A percentile compares a stretch with the other conserved stretches of the same genome.
Conservation (phyloP, 1,140 invertebrate species). For the Drosophila arizonae region DNA sequence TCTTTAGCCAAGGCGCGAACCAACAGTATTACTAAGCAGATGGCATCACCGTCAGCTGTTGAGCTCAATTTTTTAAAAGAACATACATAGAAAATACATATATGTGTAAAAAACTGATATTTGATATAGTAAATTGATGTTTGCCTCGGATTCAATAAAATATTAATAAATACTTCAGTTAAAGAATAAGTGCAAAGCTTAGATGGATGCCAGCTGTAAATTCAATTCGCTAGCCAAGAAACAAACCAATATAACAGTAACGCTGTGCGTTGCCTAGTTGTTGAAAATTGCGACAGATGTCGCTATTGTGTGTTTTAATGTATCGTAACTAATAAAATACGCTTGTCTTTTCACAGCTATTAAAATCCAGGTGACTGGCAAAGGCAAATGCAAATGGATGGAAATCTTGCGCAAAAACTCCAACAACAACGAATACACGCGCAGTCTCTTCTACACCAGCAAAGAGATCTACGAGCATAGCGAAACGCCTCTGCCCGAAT, state of each 20-base stretch:
- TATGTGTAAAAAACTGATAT: too few species aligned
- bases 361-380: slow-evolving; percentile 79
- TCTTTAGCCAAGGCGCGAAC: not conserved
- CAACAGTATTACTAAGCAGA: not conserved
- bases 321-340: not conserved
- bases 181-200: not conserved
- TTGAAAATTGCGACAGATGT: slow-evolving; percentile 1
- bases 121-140: too few species aligned
- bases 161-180: not conserved
- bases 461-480: slow-evolving; percentile 79
- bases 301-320: not conserved
- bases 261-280: not conserved
- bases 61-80: not conserved
- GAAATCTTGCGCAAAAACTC: slow-evolving; percentile 77
- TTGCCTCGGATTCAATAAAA: too few species aligned
- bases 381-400: slow-evolving; percentile 82
- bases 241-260: not conserved
- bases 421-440: slow-evolving; percentile 72
- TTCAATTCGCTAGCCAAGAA: not conserved
- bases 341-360: slow-evolving; percentile 51
- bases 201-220: not conserved
- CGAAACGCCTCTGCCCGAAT: slow-evolving; percentile 65
- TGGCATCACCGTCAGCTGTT: not conserved
- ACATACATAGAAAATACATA: not conserved
- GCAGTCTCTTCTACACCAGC: slow-evolving; percentile 74